Evolutionary conservation across 2,888 invertebrate species (phyloP).

Genomic region (Allygus modestus): DNA sequence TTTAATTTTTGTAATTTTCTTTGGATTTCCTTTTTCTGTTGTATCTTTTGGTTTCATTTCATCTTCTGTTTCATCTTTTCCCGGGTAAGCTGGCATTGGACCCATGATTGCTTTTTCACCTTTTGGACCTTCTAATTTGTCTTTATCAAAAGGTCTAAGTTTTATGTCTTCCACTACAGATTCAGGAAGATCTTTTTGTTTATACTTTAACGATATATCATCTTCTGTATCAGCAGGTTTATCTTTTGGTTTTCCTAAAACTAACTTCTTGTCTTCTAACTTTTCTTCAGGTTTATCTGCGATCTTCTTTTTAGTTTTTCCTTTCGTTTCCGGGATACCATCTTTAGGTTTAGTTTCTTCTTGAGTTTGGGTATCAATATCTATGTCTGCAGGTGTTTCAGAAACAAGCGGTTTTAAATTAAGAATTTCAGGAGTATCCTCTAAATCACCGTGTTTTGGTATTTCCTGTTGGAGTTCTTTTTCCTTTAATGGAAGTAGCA

Average conservation of each 20-base stretch:
- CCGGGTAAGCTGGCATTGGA: constrained; percentile 65
- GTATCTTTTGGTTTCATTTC: constrained; percentile 69
- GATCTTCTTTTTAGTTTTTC: constrained; percentile 13
- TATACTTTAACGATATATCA: constrained; percentile 73
- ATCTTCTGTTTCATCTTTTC: constrained; percentile 69
- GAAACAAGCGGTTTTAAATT: background rate
- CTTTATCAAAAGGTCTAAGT: constrained; percentile 73
- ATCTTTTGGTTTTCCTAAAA: constrained; percentile 69
- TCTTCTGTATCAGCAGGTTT: constrained; percentile 71
- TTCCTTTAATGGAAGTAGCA: constrained; percentile 68
- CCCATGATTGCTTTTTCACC: constrained; percentile 68
- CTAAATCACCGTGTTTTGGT: background rate
- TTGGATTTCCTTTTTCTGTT: constrained; percentile 61
- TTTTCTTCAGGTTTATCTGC: constrained; percentile 46
- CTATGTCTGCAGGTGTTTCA: background rate
- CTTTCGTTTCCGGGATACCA: constrained; percentile 23
- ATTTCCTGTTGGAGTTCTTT: constrained; percentile 73
- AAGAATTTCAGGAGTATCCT: background rate
- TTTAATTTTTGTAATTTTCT: constrained; percentile 59
- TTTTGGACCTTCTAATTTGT: constrained; percentile 72
- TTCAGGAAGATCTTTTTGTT: constrained; percentile 73
- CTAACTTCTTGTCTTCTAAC: constrained; percentile 66
- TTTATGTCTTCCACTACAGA: constrained; percentile 73
- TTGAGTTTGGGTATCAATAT: constrained; percentile 71
- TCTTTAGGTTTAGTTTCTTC: constrained; percentile 71